Evolutionary conservation across 2,888 invertebrate species (phyloP), one percentile per base, ranked within the genome.

Genomic region (Hydrotaea diabolus): DNA sequence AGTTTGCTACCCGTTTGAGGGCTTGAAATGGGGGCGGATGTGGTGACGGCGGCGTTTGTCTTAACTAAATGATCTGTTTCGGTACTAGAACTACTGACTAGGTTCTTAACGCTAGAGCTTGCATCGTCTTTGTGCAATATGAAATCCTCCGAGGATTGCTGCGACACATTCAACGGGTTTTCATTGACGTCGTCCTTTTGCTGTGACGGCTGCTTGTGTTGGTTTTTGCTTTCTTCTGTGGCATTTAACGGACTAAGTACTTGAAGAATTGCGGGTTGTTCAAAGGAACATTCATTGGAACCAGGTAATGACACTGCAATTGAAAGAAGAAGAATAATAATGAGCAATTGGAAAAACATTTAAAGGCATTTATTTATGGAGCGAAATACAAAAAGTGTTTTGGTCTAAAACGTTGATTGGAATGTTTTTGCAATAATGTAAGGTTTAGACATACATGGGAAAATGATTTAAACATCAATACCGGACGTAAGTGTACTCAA

Each of bases 221-320:
- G 55, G 49, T 53, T 21, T 75, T 83, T 62, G 62, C 80, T 84
- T 85, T 74, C 83, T 85, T 86, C 83, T 82, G 75, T 57, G 74
- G 77, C 84, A 80, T 82, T 78, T 85, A 85, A 78, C 66, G 78
- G 78, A 73, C 77, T 92, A 89, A 92, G 90, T 88, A 91, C 89
- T 87, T 89, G 88, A 86, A 92, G 88, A 88, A 92, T 92, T 59
- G 92, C 90, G 86, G 91, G 90, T 87, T 92, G 92, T 86, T 91
- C 90, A 82, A 86, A 87, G 83, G 88, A 79, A 80, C 88, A 89
- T 86, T 89, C 89, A 89, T 91, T 91, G 89, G 92, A 91, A 87
- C 92, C 92, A 88, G 92, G 92, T 89, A 92, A 90, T 89, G 92
- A 92, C 90, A 92, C 92, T 92, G 85, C 21, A 88, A 89, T 36